A percentile compares a stretch with the other conserved stretches of the same genome.
phyloP scores from a whole-genome alignment of 2,113 vertebrate species.

The Muntiacus reevesi region DNA sequence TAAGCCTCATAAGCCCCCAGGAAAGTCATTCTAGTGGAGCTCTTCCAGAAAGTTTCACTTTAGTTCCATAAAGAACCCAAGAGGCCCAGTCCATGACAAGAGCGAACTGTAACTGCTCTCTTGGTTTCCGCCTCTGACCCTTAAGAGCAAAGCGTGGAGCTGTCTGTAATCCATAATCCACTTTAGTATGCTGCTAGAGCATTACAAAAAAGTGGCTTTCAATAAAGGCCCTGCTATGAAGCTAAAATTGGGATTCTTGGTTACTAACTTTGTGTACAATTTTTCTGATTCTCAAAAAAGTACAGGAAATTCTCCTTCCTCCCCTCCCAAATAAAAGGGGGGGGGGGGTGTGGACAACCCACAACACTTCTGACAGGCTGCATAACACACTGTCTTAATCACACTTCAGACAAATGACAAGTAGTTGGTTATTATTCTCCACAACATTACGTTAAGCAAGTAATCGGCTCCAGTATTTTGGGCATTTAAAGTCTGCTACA shows the following conservation, averaged over 20 bases:
- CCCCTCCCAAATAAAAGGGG: not conserved
- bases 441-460: not conserved
- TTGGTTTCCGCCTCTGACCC: not conserved
- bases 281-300: slow-evolving; percentile 27
- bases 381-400: not conserved
- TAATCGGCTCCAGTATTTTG: not conserved
- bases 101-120: slow-evolving; percentile 1
- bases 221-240: not conserved
- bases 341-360: not conserved
- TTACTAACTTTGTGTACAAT: not conserved
- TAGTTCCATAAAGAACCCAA: slow-evolving; percentile 53
- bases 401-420: not conserved
- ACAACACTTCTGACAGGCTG: not conserved
- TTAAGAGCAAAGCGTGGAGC: slow-evolving; percentile 35
- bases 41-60: slow-evolving; percentile 60
- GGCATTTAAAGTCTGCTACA: not conserved
- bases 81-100: slow-evolving; percentile 36
- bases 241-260: not conserved
- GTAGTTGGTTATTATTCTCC: not conserved
- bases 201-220: not conserved
- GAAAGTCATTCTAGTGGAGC: slow-evolving; percentile 54
- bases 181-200: slow-evolving; percentile 24
- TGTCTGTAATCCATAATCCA: slow-evolving; percentile 53
- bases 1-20: slow-evolving; percentile 23
- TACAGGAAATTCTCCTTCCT: not conserved